A percentile compares a stretch with the other conserved stretches of the same genome.
phyloP scores from a whole-genome alignment of 2,888 invertebrate genomes.

The Coenonympha arcania region DNA sequence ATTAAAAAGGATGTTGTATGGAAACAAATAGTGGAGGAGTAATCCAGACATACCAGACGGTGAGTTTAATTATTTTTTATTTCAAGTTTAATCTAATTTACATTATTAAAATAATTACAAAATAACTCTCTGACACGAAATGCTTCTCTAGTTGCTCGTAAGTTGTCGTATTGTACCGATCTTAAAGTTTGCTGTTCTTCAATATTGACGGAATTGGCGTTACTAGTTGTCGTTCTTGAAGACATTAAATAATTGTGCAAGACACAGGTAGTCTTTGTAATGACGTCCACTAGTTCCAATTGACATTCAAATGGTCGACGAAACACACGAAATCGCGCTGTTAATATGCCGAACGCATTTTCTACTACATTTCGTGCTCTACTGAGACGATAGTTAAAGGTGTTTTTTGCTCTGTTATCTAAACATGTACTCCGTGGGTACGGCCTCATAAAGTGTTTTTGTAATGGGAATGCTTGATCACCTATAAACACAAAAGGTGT shows the following conservation, averaged over 20 bases:
- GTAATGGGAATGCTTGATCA: conserved; percentile 7
- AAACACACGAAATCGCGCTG: conserved; percentile 21
- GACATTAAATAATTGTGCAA: conserved; percentile 22
- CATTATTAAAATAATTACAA: conserved; percentile 32
- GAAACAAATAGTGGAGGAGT: conserved; percentile 27
- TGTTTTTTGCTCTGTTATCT: conserved; percentile 4
- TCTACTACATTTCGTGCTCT: conserved; percentile 25
- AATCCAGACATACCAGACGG: conserved; percentile 30
- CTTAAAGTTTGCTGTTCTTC: conserved; percentile 26
- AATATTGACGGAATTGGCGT: conserved; percentile 18
- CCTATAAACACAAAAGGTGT: conserved; percentile 27
- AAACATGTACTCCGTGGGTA: conserved; percentile 4
- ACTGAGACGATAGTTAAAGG: conserved; percentile 26
- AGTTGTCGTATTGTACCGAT: conserved; percentile 28
- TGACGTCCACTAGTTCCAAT: conserved; percentile 27
- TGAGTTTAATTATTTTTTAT: conserved; percentile 26
- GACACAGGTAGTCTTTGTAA: conserved; percentile 26
- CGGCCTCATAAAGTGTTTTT: conserved; percentile 8
- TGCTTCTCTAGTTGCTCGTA: conserved; percentile 30
- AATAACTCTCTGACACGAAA: conserved; percentile 28
- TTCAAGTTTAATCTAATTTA: conserved; percentile 11
- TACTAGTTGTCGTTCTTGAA: not conserved
- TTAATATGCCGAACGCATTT: conserved; percentile 24
- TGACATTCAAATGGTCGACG: conserved; percentile 29
- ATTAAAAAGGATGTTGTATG: conserved; percentile 28